Base-by-base conservation (phyloP, 2,888 invertebrate species). In the Congeria kusceri region DNA sequence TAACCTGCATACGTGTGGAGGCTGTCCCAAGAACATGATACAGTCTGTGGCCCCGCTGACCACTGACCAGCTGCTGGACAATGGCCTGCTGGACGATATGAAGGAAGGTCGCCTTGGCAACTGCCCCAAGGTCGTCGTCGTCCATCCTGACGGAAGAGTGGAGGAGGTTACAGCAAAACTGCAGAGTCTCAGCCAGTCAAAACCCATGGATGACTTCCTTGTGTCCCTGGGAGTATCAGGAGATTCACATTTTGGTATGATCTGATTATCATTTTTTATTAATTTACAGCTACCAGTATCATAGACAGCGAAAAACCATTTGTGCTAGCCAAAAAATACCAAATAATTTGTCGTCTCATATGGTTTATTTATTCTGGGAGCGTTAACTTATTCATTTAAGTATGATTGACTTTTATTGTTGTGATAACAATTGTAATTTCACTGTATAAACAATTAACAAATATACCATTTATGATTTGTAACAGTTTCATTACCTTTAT, bases 51-150 rank as follows among this genome's bases (percentile, higher is more conserved):
- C 70, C 1, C 77, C 86, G 28, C 64, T 87, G 32, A 87, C 88
- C 27, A 86, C 89, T 18, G 87, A 89, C 23, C 88, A 90, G 69
- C 77, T 90, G 4, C 84, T 91, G 9, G 89, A 91, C 67, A 88
- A 87, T 28, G 86, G 89, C 63, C 66, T 91, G 61, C 74, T 90
- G 59, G 86, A 86, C 27, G 91, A 91, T 59, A 86, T 89, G 84
- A 86, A 87, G 49, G 89, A 88, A 15, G 90, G 91, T 0, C 89
- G 89, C 32, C 84, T 91, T 18, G 90, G 90, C 0, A 80, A 87
- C n/a, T 86, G 88, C 0, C 91, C 90, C 0, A 90, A 90, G 69
- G 90, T 91, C n/a, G 90, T 91, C 53, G 89, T 91, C 56, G 91
- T 91, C 9, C 91, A 91, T 59, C 90, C 90, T 28, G 90, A 91